Evolutionary conservation across 2,797 vertebrate genomes (phyloP), one percentile per base, ranked within the genome.

Genomic region (Fundulus diaphanus): DNA sequence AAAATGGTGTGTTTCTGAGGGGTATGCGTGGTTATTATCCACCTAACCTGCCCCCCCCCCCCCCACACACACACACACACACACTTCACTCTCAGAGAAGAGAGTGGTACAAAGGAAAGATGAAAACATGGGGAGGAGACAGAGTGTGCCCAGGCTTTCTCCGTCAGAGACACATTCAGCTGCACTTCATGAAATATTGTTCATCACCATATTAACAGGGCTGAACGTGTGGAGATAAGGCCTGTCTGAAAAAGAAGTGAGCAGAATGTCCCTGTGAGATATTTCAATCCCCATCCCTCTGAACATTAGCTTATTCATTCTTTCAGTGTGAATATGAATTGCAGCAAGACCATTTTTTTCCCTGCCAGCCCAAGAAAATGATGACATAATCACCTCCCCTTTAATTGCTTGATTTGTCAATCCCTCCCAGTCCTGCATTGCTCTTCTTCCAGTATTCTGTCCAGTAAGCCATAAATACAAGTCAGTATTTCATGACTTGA

Each of bases 201-300:
- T 96, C 95, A 93, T 96, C 96, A 96, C 96, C 94, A 94, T 95
- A 96, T 96, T 96, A 96, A 95, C 95, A 93, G 95, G 94, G 94
- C 96, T 96, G 95, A 96, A 94, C 90, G 94, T 88, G 91, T 91
- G 90, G 94, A 97, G 95, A 95, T 95, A 95, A 96, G 93, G 90
- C 91, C 87, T 84, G 72, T 88, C 90, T 87, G 89, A 94, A 91
- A 71, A 44, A 71, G 93, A 93, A 94, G 93, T 93, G 93, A 92
- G 93, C 93, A 92, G 90, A 93, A 94, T 92, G 94, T 94, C 92
- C 91, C 82, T 51, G 84, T 83, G 89, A 95, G 93, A 94, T 94
- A 93, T 95, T 95, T 95, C 92, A 95, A 94, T 92, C 92, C 91
- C 84, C 85, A 77, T 69, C 76, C 52, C 51, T 81, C 48, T 35